Evolutionary conservation across 2,888 invertebrate genomes (phyloP).

Genomic region (Timema podura): DNA sequence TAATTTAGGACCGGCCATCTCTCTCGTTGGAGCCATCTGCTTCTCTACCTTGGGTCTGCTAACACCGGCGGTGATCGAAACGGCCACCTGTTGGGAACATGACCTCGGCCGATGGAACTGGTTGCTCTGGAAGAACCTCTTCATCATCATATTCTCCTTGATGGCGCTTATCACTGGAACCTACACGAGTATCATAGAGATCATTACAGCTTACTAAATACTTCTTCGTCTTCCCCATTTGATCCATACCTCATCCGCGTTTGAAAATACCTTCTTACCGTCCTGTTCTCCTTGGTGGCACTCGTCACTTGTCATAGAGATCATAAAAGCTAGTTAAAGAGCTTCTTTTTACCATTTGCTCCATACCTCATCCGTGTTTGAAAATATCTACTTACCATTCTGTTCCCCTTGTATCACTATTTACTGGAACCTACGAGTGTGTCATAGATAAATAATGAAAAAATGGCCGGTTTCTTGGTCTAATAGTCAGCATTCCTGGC

Average conservation of each 20-base stretch:
- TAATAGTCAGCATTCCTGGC: too few relatives aligned
- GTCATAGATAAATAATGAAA: too few relatives aligned
- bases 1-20: slow-evolving; percentile 29
- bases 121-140: slow-evolving; percentile 23
- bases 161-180: slow-evolving; percentile 26
- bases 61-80: slow-evolving; percentile 29
- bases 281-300: too few relatives aligned
- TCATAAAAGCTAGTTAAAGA: too few relatives aligned
- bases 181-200: slow-evolving; percentile 27
- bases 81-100: slow-evolving; percentile 25
- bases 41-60: slow-evolving; percentile 31
- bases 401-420: too few relatives aligned
- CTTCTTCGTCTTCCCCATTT: not conserved
- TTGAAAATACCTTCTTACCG: too few relatives aligned
- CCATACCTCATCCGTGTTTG: too few relatives aligned
- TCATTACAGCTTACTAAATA: slow-evolving; percentile 22
- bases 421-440: too few relatives aligned
- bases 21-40: slow-evolving; percentile 30
- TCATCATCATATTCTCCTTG: slow-evolving; percentile 22
- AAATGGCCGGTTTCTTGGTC: too few relatives aligned
- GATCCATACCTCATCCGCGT: not conserved
- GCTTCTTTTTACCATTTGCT: too few relatives aligned
- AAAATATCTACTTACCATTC: too few relatives aligned
- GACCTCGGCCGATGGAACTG: slow-evolving; percentile 22
- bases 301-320: too few relatives aligned